Evolutionary conservation across 2,888 invertebrate genomes (phyloP).

Genomic region (Heliconius ethilla): DNA sequence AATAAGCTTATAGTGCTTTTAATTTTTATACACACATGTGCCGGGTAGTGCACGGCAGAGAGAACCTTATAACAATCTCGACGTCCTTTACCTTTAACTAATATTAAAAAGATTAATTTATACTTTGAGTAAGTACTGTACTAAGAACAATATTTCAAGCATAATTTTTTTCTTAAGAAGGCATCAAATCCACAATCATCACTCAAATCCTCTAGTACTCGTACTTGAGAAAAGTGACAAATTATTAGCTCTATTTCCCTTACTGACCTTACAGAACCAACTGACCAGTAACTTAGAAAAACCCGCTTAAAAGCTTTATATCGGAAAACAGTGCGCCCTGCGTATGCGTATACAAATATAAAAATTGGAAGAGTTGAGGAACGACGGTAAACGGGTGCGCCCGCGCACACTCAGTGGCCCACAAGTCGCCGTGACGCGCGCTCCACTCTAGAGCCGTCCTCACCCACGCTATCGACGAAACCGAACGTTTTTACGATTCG

Average conservation of each 20-base stretch:
- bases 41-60: neutral
- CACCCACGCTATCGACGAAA: slow-evolving; percentile 55
- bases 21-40: neutral
- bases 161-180: no score
- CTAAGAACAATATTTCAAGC: no score
- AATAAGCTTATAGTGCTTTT: no score
- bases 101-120: no score
- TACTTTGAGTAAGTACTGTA: no score
- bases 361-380: slow-evolving; percentile 72
- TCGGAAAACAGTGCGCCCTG: slow-evolving; percentile 65
- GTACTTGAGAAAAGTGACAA: neutral
- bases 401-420: slow-evolving; percentile 73
- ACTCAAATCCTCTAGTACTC: no score
- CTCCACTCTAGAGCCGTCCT: slow-evolving; percentile 66
- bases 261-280: neutral
- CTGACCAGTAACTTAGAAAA: slow-evolving; percentile 12
- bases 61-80: neutral
- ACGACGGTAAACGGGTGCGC: slow-evolving; percentile 57
- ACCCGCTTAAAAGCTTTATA: slow-evolving; percentile 40
- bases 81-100: neutral
- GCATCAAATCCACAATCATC: no score
- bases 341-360: slow-evolving; percentile 60
- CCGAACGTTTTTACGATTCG: slow-evolving; percentile 58
- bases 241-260: neutral
- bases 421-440: slow-evolving; percentile 75